phyloP scores from a whole-genome alignment of 2,113 vertebrate genomes.

The Himantopus leucocephalus region DNA sequence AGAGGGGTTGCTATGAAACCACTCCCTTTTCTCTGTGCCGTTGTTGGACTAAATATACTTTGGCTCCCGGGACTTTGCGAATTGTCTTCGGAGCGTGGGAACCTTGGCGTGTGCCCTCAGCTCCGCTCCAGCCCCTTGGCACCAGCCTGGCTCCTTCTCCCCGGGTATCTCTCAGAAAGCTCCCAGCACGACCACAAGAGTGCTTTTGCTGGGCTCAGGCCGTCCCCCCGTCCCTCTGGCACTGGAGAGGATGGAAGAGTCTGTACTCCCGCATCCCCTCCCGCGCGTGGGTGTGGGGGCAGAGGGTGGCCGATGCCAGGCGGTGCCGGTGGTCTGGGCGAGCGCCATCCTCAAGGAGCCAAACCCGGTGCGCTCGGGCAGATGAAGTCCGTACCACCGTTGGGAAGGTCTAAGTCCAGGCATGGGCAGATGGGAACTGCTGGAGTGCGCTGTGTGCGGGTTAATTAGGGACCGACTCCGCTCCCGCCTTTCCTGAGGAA shows the following conservation, averaged over 20 bases:
- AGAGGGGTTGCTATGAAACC: not conserved
- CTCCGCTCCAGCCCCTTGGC: not conserved
- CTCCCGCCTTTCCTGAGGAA: not conserved
- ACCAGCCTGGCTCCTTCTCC: not conserved
- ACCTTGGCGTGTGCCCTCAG: not conserved
- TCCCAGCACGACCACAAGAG: not conserved
- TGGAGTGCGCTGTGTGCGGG: not conserved
- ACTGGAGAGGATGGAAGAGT: not conserved
- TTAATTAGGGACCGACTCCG: not conserved
- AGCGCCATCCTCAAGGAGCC: not conserved
- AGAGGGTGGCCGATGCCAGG: not conserved
- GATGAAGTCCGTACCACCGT: not conserved
- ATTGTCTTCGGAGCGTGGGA: conserved; percentile 31
- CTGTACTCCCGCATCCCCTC: not conserved
- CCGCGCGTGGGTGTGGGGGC: not conserved
- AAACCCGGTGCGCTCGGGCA: accelerated
- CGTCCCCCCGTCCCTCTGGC: not conserved
- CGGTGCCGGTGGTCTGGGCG: not conserved
- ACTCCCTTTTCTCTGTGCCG: conserved; percentile 6
- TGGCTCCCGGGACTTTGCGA: not conserved
- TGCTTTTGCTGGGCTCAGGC: not conserved
- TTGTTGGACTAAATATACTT: conserved; percentile 30
- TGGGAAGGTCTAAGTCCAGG: not conserved
- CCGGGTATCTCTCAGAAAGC: not conserved
- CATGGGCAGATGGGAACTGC: not conserved